These are phyloP conservation scores for Volucella inanis DNA, from an alignment of 2,888 invertebrate species.

Conservation along the genomic window DNA sequence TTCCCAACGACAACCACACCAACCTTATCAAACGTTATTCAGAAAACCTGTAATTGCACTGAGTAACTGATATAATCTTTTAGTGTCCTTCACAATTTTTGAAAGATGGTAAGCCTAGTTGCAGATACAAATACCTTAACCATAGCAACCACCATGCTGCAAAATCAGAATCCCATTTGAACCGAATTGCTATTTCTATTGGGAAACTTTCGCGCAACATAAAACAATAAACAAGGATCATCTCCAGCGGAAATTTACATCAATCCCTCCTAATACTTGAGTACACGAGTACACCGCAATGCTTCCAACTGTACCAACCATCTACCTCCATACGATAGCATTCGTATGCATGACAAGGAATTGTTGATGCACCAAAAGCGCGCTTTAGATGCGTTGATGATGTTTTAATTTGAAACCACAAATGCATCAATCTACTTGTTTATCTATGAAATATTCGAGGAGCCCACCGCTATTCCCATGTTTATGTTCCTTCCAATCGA, in stretches of 20 bases:
- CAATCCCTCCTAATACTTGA: slow-evolving; percentile 29
- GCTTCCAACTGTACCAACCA: slow-evolving; percentile 4
- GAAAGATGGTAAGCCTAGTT: no score
- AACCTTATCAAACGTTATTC: no score
- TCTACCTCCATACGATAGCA: slow-evolving; percentile 19
- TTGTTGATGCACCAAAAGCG: not conserved
- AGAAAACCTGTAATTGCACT: no score
- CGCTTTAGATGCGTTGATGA: slow-evolving; percentile 37
- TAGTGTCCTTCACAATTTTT: no score
- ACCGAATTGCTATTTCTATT: slow-evolving; percentile 18
- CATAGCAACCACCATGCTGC: slow-evolving; percentile 11
- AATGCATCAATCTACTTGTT: not conserved
- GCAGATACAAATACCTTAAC: no score
- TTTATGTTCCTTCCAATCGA: slow-evolving; percentile 44
- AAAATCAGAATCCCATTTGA: slow-evolving; percentile 48
- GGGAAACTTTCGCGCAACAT: slow-evolving; percentile 35
- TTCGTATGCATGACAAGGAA: slow-evolving; percentile 5
- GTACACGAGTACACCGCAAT: slow-evolving; percentile 26
- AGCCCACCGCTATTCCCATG: slow-evolving; percentile 1
- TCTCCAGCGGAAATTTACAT: slow-evolving; percentile 62
- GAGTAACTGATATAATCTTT: no score
- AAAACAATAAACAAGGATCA: slow-evolving; percentile 72
- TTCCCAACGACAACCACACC: no score
- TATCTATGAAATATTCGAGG: not conserved
- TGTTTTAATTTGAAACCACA: slow-evolving; percentile 52